phyloP scores from a whole-genome alignment of 2,797 vertebrate species.

The Poeciliopsis presidionis region DNA sequence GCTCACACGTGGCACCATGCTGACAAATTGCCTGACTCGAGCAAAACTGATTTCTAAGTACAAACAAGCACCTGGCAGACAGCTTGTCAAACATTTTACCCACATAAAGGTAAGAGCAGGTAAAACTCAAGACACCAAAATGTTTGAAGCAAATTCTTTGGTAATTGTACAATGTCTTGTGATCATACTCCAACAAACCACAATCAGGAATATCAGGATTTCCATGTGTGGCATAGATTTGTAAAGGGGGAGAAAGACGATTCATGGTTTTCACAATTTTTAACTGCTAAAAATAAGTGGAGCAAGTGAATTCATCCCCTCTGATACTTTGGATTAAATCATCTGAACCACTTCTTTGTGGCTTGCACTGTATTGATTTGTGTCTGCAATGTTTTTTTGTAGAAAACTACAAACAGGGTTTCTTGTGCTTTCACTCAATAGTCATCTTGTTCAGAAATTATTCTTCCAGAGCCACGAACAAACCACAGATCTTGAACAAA shows the following conservation, averaged over 20 bases:
- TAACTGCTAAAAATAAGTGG: not conserved
- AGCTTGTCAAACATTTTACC: not conserved
- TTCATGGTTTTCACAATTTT: not conserved
- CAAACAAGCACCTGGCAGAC: constrained; percentile 7
- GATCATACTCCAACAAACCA: not conserved
- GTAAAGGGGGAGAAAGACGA: not conserved
- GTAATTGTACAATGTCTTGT: not conserved
- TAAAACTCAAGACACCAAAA: not conserved
- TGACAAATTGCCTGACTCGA: constrained; percentile 17
- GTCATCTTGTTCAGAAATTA: not conserved
- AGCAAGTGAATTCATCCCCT: not conserved
- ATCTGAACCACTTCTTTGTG: not conserved
- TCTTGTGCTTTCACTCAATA: not conserved
- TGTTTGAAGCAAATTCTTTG: not conserved
- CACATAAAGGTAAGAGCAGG: not conserved
- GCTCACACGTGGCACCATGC: constrained; percentile 6
- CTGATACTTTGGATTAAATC: not conserved
- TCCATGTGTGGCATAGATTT: not conserved
- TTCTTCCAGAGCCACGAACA: not conserved
- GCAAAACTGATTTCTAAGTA: constrained; percentile 19
- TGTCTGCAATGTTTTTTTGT: not conserved
- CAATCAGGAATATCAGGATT: not conserved
- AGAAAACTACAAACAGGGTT: not conserved
- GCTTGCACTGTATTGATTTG: not conserved
- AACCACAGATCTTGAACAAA: not conserved